Conservation (phyloP, 2,113 vertebrate genomes). For the Potamarius usumacintae region DNA sequence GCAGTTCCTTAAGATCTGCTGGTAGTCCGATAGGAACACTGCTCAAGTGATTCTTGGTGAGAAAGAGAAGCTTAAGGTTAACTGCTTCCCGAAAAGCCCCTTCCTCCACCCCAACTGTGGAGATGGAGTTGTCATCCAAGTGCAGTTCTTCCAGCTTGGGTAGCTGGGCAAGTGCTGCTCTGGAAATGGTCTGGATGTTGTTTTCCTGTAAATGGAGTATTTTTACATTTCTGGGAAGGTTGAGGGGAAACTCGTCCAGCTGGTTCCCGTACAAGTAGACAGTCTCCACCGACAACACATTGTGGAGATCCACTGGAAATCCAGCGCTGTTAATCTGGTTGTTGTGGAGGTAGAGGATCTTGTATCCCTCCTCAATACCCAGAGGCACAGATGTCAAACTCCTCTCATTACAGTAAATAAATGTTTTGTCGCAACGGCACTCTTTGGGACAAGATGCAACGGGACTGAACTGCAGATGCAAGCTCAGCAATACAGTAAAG, state of each 20-base stretch:
- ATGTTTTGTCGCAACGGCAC: conserved; percentile 92
- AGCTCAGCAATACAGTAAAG: conserved; percentile 85
- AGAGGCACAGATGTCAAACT: conserved; percentile 98
- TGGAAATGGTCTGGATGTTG: conserved; percentile 98
- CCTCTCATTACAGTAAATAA: conserved; percentile 98
- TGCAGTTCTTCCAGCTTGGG: conserved; percentile 90
- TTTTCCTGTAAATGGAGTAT: conserved; percentile 97
- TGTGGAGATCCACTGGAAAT: conserved; percentile 92
- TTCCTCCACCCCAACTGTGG: conserved; percentile 94
- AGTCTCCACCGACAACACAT: conserved; percentile 87
- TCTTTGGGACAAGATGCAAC: conserved; percentile 84
- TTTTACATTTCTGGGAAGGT: conserved; percentile 90
- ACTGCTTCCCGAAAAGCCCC: conserved; percentile 92
- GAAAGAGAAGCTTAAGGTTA: conserved; percentile 92
- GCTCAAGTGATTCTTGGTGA: conserved; percentile 97
- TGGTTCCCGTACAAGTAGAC: conserved; percentile 97
- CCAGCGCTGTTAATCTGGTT: conserved; percentile 99
- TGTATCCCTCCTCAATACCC: conserved; percentile 93
- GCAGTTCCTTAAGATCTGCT: conserved; percentile 85
- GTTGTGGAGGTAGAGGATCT: conserved; percentile 95
- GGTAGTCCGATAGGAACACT: conserved; percentile 94
- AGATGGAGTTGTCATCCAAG: conserved; percentile 96
- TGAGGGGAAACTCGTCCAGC: conserved; percentile 95
- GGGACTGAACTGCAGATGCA: conserved; percentile 82
- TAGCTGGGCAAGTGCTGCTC: conserved; percentile 88